A percentile compares a stretch with the other conserved stretches of the same genome.
Evolutionary conservation across 2,888 invertebrate genomes (phyloP).

Genomic region (Xiphydria camelus): DNA sequence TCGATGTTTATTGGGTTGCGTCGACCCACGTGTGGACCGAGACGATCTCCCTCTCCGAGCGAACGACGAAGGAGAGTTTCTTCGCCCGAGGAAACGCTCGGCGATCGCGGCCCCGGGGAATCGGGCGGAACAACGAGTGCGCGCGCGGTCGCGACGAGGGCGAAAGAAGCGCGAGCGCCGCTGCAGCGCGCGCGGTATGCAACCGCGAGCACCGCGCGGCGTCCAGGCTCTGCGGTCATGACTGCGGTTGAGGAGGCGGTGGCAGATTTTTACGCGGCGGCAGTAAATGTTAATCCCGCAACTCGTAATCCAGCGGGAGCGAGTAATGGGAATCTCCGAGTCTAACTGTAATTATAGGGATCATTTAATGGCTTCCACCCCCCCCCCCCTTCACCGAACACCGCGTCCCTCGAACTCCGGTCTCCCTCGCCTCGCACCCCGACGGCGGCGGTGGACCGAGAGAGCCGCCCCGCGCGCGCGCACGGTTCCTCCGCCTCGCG

Average conservation of each 20-base stretch:
- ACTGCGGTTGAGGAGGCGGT: conserved; percentile 24
- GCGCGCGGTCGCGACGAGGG: conserved; percentile 12
- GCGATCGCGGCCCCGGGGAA: not conserved
- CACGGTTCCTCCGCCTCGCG: conserved; percentile 9
- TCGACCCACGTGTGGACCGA: no score
- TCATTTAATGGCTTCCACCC: conserved; percentile 47
- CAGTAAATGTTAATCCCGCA: conserved; percentile 44
- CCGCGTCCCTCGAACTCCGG: no score
- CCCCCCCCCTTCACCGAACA: conserved; percentile 26
- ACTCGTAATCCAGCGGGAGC: conserved; percentile 33
- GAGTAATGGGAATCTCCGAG: conserved; percentile 35
- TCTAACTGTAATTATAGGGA: conserved; percentile 51
- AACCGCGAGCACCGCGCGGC: conserved; percentile 17
- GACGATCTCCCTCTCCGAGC: no score
- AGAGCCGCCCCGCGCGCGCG: conserved; percentile 4
- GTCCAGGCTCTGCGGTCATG: no score
- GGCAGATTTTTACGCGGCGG: conserved; percentile 38
- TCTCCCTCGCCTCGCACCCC: not conserved
- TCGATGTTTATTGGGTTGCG: no score
- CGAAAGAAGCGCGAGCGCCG: not conserved
- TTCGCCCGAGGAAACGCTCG: no score
- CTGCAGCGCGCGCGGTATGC: not conserved
- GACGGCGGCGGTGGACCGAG: not conserved
- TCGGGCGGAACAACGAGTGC: conserved; percentile 17
- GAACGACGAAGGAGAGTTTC: no score